Conservation (phyloP, 2,888 invertebrate species). For the Pilophorus perplexus region DNA sequence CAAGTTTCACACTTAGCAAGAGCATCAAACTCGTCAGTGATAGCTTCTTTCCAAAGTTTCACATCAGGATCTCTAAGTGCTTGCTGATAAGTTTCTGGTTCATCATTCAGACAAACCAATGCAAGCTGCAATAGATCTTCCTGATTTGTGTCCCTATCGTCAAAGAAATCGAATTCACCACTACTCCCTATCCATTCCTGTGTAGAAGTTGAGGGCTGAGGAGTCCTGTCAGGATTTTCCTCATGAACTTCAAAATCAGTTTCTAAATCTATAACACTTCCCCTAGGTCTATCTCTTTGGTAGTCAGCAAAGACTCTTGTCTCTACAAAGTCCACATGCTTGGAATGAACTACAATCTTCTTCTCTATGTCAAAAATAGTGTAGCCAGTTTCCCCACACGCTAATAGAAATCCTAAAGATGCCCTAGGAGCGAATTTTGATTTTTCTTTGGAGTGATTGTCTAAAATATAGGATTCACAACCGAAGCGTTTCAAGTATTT, state of each 20-base stretch:
- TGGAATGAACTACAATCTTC: background rate
- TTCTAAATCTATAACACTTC: background rate
- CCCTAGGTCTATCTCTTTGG: background rate
- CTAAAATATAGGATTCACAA: background rate
- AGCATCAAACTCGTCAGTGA: conserved; percentile 3
- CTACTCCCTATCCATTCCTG: no score
- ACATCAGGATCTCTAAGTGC: background rate
- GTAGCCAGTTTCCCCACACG: background rate
- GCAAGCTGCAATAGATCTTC: background rate
- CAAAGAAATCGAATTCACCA: background rate
- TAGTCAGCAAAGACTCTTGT: background rate
- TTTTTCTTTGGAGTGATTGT: background rate
- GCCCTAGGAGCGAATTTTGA: background rate
- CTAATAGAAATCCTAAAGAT: background rate
- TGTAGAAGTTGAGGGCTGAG: no score
- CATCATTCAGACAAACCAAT: background rate
- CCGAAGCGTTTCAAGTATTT: background rate
- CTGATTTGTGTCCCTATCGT: background rate
- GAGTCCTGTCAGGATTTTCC: background rate
- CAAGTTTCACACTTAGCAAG: conserved; percentile 4
- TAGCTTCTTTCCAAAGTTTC: background rate
- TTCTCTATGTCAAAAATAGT: background rate
- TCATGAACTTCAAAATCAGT: background rate
- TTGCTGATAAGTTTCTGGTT: background rate
- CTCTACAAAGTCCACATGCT: background rate